Percentiles rank a stretch among this genome's conserved stretches.
phyloP scores from a whole-genome alignment of 1,140 invertebrate species.

The Microplitis demolitor region DNA sequence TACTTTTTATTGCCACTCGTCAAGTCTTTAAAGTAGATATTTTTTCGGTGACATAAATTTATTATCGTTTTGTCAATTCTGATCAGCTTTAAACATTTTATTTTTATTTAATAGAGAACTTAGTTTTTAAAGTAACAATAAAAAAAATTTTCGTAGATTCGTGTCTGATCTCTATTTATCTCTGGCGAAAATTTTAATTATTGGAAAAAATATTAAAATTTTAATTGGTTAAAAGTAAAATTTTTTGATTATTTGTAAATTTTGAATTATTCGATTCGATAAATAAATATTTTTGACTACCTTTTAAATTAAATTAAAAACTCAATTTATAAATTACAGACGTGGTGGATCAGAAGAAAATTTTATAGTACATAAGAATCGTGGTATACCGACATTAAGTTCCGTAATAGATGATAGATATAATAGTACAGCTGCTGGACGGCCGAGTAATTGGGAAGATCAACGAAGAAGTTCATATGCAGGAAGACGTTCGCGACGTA shows the following conservation, averaged over 20 bases:
- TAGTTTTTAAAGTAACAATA: too few species aligned
- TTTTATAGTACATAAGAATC: constrained; percentile 80
- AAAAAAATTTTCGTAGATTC: too few species aligned
- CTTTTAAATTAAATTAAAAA: not conserved
- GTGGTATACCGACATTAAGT: constrained; percentile 78
- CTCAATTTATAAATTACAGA: constrained; percentile 33
- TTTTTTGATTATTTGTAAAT: not conserved
- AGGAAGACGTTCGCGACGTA: constrained; percentile 79
- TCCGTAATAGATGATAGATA: constrained; percentile 65
- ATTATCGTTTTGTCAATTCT: too few species aligned
- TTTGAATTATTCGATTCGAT: not conserved
- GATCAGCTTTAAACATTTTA: too few species aligned
- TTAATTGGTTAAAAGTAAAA: not conserved
- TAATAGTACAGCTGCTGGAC: constrained; percentile 71
- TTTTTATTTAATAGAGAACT: too few species aligned
- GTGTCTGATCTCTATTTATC: too few species aligned
- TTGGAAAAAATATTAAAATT: too few species aligned
- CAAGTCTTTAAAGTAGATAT: too few species aligned
- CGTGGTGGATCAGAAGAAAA: constrained; percentile 65
- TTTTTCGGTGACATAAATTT: too few species aligned
- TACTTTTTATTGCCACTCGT: too few species aligned
- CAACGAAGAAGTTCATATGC: constrained; percentile 74
- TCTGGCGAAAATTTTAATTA: too few species aligned
- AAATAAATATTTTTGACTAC: not conserved
- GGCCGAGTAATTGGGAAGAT: constrained; percentile 84